A percentile compares a stretch with the other conserved stretches of the same genome.
phyloP scores from a whole-genome alignment of 2,797 vertebrate species.

The Rhynchotus rufescens region DNA sequence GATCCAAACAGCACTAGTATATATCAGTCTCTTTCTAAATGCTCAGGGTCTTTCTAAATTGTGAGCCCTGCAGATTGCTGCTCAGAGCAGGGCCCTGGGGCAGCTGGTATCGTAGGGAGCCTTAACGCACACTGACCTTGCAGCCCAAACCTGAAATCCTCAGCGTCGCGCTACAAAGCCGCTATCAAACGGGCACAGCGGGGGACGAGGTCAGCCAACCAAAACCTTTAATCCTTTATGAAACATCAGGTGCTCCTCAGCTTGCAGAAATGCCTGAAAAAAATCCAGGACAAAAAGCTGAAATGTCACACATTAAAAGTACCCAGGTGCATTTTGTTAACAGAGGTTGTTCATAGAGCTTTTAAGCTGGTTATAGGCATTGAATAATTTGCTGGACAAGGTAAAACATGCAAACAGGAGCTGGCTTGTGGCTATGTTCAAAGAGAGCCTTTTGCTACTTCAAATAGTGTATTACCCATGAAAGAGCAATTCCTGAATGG shows the following conservation, averaged over 20 bases:
- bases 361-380: neutral
- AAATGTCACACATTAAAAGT: neutral
- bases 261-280: neutral
- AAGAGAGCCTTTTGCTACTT: neutral
- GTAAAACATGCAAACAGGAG: neutral
- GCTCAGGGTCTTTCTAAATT: neutral
- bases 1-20: neutral
- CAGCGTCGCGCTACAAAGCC: neutral
- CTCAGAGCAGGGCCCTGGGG: neutral
- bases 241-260: neutral
- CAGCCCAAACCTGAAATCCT: neutral
- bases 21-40: neutral
- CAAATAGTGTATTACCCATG: neutral
- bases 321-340: neutral
- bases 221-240: constrained; percentile 19
- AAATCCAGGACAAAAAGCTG: neutral
- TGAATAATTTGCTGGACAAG: neutral
- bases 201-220: neutral
- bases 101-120: neutral
- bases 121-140: neutral
- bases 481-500: neutral
- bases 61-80: neutral
- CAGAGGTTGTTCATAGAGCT: neutral
- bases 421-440: neutral
- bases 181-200: neutral